phyloP scores from a whole-genome alignment of 2,113 vertebrate genomes.

The Pseudolaguvia tuberculata region DNA sequence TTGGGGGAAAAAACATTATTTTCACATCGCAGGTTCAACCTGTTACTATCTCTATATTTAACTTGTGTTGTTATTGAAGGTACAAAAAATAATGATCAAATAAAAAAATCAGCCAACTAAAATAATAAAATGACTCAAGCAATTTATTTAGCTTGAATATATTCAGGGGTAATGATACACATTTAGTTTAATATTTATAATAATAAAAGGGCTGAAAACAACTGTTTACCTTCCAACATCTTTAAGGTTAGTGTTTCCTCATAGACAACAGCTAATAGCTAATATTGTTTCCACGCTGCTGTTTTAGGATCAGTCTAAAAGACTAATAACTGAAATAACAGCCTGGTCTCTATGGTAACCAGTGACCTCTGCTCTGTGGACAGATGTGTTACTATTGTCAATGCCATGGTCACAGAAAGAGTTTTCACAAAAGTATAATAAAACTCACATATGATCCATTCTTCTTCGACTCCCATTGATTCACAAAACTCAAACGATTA shows the following conservation, averaged over 20 bases:
- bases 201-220: no score
- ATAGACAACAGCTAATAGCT: neutral
- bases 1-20: neutral
- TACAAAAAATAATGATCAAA: neutral
- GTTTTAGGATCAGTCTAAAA: constrained; percentile 3
- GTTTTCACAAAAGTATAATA: no score
- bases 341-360: neutral
- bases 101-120: neutral
- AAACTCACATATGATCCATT: no score
- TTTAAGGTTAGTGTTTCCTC: neutral
- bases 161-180: no score
- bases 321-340: neutral
- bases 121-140: no score
- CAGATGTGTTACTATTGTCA: constrained; percentile 4
- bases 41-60: no score
- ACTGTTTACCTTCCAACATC: no score
- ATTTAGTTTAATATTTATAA: neutral
- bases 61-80: neutral
- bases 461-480: no score
- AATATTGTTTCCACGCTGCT: neutral
- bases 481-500: no score
- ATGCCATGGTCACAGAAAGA: neutral
- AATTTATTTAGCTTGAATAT: no score
- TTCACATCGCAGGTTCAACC: neutral
- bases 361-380: constrained; percentile 11